Percentiles rank a stretch among this genome's conserved stretches.
phyloP scores from a whole-genome alignment of 2,113 vertebrate genomes.

The Psittacus erithacus region DNA sequence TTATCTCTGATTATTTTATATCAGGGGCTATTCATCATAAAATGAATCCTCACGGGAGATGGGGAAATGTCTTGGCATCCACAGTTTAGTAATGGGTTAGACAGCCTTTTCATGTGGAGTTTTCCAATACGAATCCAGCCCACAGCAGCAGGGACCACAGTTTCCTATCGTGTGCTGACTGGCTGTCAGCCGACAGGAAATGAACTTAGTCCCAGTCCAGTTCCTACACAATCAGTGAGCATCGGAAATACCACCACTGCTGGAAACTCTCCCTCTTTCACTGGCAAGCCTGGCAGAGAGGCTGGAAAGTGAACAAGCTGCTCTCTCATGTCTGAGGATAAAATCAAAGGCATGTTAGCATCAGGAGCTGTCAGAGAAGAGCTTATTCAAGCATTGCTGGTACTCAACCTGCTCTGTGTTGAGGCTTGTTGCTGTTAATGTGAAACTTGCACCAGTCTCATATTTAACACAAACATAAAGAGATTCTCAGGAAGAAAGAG shows the following conservation, averaged over 20 bases:
- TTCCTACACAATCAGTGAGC: not conserved
- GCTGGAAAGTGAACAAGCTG: constrained; percentile 2
- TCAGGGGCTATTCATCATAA: constrained; percentile 33
- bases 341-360: constrained; percentile 1
- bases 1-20: not conserved
- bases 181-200: constrained; percentile 48
- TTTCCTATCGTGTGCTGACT: constrained; percentile 9
- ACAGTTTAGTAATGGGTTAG: constrained; percentile 40
- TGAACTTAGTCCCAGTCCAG: constrained; percentile 42
- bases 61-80: constrained; percentile 29
- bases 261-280: constrained; percentile 31
- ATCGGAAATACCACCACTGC: constrained; percentile 23
- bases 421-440: not conserved
- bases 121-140: constrained; percentile 32
- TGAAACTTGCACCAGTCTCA: not conserved
- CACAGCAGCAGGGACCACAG: constrained; percentile 23
- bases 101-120: constrained; percentile 28
- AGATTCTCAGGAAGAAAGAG: not conserved
- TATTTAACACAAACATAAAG: not conserved
- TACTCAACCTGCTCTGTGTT: not conserved
- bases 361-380: not conserved
- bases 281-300: constrained; percentile 22
- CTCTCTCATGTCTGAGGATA: constrained; percentile 17
- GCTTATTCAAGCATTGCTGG: not conserved
- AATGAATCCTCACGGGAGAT: constrained; percentile 41